Percentiles rank a stretch among this genome's conserved stretches.
These are phyloP conservation scores for Cyphotilapia sp. DNA, from an alignment of 2,113 vertebrate species.

Conservation along the genomic window DNA sequence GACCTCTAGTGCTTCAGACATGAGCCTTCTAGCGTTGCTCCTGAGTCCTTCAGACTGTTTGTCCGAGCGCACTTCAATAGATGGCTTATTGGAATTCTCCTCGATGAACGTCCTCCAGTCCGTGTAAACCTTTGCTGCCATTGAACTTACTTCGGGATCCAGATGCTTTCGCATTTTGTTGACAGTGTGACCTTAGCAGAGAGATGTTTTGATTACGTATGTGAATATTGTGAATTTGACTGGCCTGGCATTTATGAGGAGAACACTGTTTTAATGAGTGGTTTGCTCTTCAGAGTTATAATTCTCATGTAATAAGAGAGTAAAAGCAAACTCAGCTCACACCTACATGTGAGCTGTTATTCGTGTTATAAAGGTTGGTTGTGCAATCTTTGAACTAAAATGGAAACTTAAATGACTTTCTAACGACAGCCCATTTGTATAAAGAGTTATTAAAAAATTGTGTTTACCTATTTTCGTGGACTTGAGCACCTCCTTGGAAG, in stretches of 20 bases:
- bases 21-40: slow-evolving; percentile 80
- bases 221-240: background rate
- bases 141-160: slow-evolving; percentile 77
- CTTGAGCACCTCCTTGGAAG: slow-evolving; percentile 86
- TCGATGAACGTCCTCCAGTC: slow-evolving; percentile 84
- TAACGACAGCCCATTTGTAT: background rate
- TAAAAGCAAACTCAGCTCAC: background rate
- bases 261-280: background rate
- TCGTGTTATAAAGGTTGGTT: background rate
- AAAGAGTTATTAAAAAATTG: background rate
- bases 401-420: background rate
- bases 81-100: slow-evolving; percentile 79
- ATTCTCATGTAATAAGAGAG: background rate
- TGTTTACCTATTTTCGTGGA: slow-evolving; percentile 84
- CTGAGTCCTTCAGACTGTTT: slow-evolving; percentile 81
- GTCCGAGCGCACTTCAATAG: slow-evolving; percentile 87
- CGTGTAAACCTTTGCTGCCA: slow-evolving; percentile 76
- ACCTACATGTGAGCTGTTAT: background rate
- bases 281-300: background rate
- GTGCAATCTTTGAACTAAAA: background rate
- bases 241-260: background rate
- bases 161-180: slow-evolving; percentile 81
- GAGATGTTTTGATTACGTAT: background rate
- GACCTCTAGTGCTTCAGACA: slow-evolving; percentile 79
- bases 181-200: slow-evolving; percentile 77